Evolutionary conservation across 2,797 vertebrate species (phyloP).

Genomic region (Gila robusta): DNA sequence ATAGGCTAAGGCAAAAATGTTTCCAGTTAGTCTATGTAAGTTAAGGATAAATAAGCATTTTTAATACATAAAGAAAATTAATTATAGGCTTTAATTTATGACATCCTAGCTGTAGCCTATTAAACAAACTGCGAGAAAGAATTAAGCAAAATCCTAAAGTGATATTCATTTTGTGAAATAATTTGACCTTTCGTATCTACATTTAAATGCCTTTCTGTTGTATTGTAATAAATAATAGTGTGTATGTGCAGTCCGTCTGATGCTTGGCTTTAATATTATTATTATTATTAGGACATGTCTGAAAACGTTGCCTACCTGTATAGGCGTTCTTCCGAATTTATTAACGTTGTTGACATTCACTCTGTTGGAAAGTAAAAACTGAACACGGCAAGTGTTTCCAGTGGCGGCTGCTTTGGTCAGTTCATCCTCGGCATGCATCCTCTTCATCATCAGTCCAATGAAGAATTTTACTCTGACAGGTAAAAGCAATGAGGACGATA

Average conservation of each 20-base stretch:
- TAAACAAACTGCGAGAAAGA: not conserved
- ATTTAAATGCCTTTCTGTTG: not conserved
- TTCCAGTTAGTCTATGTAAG: not conserved
- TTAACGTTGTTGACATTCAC: conserved; percentile 75
- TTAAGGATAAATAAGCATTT: not conserved
- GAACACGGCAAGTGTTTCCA: conserved; percentile 66
- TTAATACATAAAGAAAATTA: not conserved
- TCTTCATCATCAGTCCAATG: conserved; percentile 7
- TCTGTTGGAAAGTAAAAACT: conserved; percentile 66
- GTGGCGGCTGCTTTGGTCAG: conserved; percentile 75
- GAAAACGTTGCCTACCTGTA: conserved; percentile 74
- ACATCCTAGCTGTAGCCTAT: not conserved
- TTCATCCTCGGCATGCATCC: conserved; percentile 70
- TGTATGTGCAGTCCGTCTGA: not conserved
- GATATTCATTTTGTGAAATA: not conserved
- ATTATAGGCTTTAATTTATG: too few species aligned
- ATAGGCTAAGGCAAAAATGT: not conserved
- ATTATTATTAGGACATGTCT: not conserved
- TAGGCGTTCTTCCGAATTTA: conserved; percentile 72
- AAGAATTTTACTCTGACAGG: conserved; percentile 63
- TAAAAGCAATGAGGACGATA: conserved; percentile 46
- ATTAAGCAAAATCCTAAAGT: not conserved
- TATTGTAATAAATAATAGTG: not conserved
- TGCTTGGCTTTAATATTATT: too few species aligned
- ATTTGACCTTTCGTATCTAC: not conserved